Percentiles rank a stretch among this genome's conserved stretches.
Conservation (phyloP, 2,113 vertebrate species). For the Thalassoma bifasciatum region DNA sequence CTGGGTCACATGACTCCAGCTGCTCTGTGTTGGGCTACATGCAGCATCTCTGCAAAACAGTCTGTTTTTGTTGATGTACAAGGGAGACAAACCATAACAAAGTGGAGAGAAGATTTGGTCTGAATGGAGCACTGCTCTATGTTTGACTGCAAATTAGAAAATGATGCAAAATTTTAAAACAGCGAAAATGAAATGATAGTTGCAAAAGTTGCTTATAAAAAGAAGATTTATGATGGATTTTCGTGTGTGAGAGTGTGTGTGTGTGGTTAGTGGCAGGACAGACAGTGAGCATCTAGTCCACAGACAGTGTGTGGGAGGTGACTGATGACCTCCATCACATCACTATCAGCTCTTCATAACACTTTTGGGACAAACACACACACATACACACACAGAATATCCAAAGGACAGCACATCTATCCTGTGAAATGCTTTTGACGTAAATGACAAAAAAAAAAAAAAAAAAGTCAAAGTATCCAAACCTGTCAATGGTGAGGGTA, state of each 20-base stretch:
- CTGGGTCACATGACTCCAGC: no score
- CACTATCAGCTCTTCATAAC: conserved; percentile 69
- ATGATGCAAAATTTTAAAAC: neutral
- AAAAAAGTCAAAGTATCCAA: no score
- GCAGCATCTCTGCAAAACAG: no score
- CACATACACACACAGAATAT: neutral
- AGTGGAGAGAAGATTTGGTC: no score
- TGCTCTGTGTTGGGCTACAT: no score
- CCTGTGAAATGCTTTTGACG: no score
- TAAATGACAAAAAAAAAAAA: no score
- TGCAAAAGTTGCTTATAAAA: neutral
- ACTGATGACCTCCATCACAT: conserved; percentile 73
- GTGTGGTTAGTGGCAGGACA: conserved; percentile 33
- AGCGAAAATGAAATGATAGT: neutral
- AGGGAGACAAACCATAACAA: no score
- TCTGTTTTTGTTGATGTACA: no score
- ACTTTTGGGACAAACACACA: conserved; percentile 27
- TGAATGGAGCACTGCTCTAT: no score
- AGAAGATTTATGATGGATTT: conserved; percentile 14
- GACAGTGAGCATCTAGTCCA: conserved; percentile 27
- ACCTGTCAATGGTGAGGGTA: no score
- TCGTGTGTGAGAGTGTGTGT: conserved; percentile 30
- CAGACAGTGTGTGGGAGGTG: conserved; percentile 68
- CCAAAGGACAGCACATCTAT: no score
- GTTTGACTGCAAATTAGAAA: neutral